Percentiles rank a stretch among this genome's conserved stretches.
These are phyloP conservation scores for Oxyura jamaicensis DNA, from an alignment of 2,113 vertebrate species.

Conservation along the genomic window DNA sequence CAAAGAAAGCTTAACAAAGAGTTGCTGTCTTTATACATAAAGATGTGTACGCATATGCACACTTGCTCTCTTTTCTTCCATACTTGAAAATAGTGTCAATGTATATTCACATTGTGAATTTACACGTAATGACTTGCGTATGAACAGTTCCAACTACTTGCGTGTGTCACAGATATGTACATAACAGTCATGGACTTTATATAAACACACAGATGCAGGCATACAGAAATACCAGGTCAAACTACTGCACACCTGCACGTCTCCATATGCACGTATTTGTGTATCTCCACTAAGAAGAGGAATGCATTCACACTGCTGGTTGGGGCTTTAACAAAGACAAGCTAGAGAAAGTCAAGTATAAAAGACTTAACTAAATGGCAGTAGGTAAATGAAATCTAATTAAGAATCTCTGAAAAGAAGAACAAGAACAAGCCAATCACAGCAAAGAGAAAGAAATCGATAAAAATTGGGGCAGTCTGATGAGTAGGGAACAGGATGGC, in stretches of 20 bases:
- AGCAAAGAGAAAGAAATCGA: neutral
- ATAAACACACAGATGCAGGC: neutral
- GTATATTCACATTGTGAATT: neutral
- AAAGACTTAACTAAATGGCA: neutral
- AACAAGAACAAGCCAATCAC: neutral
- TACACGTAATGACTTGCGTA: neutral
- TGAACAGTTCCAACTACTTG: neutral
- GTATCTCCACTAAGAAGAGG: rapidly evolving
- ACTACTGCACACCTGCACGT: neutral
- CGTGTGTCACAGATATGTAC: neutral
- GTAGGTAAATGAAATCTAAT: neutral
- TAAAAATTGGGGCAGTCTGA: neutral
- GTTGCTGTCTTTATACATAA: neutral
- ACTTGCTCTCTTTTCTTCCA: rapidly evolving
- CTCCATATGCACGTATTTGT: rapidly evolving
- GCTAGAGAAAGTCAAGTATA: neutral
- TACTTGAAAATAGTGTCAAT: neutral
- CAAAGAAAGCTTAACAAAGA: neutral
- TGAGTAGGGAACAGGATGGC: neutral
- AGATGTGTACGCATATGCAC: neutral
- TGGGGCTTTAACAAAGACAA: neutral
- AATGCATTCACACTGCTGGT: neutral
- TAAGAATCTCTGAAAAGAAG: neutral
- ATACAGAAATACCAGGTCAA: neutral
- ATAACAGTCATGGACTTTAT: neutral